These are phyloP conservation scores for Agrenia bidenticulata DNA, from an alignment of 2,888 invertebrate genomes.

Conservation along the genomic window DNA sequence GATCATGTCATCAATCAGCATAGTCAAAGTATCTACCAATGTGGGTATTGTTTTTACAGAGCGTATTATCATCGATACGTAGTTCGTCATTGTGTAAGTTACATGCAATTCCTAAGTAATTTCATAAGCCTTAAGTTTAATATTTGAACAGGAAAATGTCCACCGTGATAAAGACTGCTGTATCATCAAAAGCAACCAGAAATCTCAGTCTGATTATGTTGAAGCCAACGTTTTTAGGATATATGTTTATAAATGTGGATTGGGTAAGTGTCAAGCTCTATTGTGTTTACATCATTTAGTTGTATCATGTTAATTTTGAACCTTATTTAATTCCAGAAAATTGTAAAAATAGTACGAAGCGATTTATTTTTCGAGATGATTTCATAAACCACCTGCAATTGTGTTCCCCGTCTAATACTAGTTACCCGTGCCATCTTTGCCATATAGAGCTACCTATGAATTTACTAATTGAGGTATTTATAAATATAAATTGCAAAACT, in stretches of 20 bases:
- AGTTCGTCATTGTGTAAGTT: constrained; percentile 62
- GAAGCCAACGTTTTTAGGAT: constrained; percentile 27
- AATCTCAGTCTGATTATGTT: constrained; percentile 3
- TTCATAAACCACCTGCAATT: constrained; percentile 25
- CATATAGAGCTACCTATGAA: constrained; percentile 1
- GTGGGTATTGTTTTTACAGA: constrained; percentile 69
- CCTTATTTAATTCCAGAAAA: no score
- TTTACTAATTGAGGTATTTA: constrained; percentile 24
- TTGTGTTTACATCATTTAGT: no score
- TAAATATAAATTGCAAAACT: no score
- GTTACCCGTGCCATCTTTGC: constrained; percentile 34
- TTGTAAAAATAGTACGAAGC: constrained; percentile 16
- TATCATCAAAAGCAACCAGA: constrained; percentile 21
- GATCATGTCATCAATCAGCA: constrained; percentile 67
- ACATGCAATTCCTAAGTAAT: neutral
- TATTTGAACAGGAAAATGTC: constrained; percentile 43
- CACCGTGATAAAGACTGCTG: constrained; percentile 17
- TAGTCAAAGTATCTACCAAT: constrained; percentile 64
- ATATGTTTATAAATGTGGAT: constrained; percentile 35
- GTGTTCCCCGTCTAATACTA: constrained; percentile 15
- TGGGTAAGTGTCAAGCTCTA: constrained; percentile 25
- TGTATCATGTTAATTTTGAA: no score
- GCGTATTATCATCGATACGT: constrained; percentile 65
- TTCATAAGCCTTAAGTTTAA: neutral
- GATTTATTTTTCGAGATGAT: constrained; percentile 32